Base-by-base conservation (phyloP, 1,140 invertebrate genomes). In the Orchestia grillus region DNA sequence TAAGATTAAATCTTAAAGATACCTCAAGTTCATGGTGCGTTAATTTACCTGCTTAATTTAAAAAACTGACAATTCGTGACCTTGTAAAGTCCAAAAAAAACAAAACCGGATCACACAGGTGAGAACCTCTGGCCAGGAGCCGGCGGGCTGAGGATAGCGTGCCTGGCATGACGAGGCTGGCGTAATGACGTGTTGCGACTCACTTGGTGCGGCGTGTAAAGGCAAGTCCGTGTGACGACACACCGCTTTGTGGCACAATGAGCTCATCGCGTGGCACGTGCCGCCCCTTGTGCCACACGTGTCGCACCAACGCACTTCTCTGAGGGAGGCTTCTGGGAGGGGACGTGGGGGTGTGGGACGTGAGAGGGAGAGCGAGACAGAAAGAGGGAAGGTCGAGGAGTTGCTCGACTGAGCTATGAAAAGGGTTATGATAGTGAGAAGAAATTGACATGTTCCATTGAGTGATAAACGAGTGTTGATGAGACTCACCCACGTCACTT, bases 171-270 rank as follows among this genome's bases (percentile, higher is more conserved):
- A 28, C 28, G 62, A 77, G 62, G 11, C 36, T 77, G 1, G 3
- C 62, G 1, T 77, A 77, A 77, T 77, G 62, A 77, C 28, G 62
- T 36, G 62, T 77, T 77, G 28, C 62, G 28, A 19, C 62, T 91
- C 88, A 91, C 44, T 42, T 36, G 0, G 88, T 91, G 88, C 42
- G 88, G 88, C 88, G 88, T 91, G 88, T 91, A 91, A 91, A 43
- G 88, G 88, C 41, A 0, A 91, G 88, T 42, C 87, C 41, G 88
- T 91, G 88, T 42, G 88, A 43, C 88, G 41, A 3, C 41, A 43
- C 41, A 91, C 15, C 88, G 88, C 88, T 91, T 43, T 91, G 36
- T 42, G 88, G 44, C 88, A 91, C 88, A 91, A 91, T 91, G 88
- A 91, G 88, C 88, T 91, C 41, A 91, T 91, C 88, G 15, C 28